These are phyloP conservation scores for Anastrepha obliqua DNA, from an alignment of 1,140 invertebrate species.

Conservation along the genomic window DNA sequence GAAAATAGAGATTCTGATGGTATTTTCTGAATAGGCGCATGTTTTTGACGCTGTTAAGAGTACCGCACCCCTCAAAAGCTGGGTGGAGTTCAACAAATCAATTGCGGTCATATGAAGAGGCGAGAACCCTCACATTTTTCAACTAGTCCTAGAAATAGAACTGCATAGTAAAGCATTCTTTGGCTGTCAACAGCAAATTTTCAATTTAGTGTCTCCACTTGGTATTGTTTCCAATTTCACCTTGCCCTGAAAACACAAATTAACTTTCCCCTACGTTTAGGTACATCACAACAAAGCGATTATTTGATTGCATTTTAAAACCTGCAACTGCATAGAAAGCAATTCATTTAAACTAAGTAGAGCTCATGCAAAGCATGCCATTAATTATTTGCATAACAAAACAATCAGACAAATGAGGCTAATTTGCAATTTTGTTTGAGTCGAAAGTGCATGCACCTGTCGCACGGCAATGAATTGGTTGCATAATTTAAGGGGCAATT, in stretches of 20 bases:
- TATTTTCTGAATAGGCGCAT: no score
- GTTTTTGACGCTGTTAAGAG: no score
- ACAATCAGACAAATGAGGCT: slow-evolving; percentile 51
- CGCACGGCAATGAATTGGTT: slow-evolving; percentile 39
- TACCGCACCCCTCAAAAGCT: no score
- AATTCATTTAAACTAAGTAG: not conserved
- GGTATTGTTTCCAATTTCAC: not conserved
- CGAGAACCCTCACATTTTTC: no score
- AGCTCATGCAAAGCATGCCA: not conserved
- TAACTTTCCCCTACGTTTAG: not conserved
- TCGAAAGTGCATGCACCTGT: slow-evolving; percentile 1
- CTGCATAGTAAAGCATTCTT: no score
- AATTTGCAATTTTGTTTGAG: slow-evolving; percentile 41
- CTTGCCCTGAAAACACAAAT: slow-evolving; percentile 18
- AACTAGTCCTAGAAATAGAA: no score
- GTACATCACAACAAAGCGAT: not conserved
- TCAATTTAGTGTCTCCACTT: not conserved
- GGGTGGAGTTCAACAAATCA: no score
- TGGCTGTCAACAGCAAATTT: not conserved
- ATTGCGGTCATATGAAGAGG: no score
- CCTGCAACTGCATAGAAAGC: not conserved
- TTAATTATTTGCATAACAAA: slow-evolving; percentile 47
- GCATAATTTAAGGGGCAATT: slow-evolving; percentile 31
- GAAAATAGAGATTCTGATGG: no score
- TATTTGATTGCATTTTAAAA: not conserved